Evolutionary conservation across 2,888 invertebrate genomes (phyloP), one percentile per base, ranked within the genome.

Genomic region (Tetranychus truncatus): DNA sequence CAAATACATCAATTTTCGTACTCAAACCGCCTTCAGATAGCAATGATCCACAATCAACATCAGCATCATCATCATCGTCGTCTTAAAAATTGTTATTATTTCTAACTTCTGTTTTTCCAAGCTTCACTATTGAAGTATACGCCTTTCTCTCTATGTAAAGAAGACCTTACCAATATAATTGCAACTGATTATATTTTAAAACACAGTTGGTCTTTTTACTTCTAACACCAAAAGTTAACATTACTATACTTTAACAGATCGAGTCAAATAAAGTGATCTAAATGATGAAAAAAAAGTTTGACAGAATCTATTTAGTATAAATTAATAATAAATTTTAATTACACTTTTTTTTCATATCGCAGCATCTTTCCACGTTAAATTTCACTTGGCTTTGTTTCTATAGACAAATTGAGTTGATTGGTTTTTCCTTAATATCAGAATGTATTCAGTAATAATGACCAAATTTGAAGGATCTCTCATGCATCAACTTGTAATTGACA

Each of bases 1-100:
- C 95, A 0, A 89, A 87, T 80, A 88, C 91, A 9, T 84, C 92
- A 73, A 86, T 89, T 82, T 85, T 93, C 66, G 21, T 71, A 15
- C 71, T 76, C 45, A 89, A 89, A 66, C 66, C 34, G 5, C 34
- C 34, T 34, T 3, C 34, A 34, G 34, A 1, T 34, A 34, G 5
- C 34, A 34, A 5, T 34, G 34, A 34, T 5, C 5, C 55, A 7
- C 55, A 55, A 55, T 55, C 55, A 55, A 6, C 1, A 2, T 55
- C 55, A 34, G 5, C 34, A 15, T 55, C 55, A 55, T 15, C 55
- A 55, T 9, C 9, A 55, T 15, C 55, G 6, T 9, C 9, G 6
- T 15, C 55, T 15, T 15, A 55, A 55, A 15, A 55, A 55, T 55
- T 15, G 11, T 55, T 6, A 55, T 55, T 55, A 34, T 34, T 34